Percentiles rank a stretch among this genome's conserved stretches.
These are phyloP conservation scores for Onchidella celtica DNA, from an alignment of 2,888 invertebrate species.

Conservation along the genomic window DNA sequence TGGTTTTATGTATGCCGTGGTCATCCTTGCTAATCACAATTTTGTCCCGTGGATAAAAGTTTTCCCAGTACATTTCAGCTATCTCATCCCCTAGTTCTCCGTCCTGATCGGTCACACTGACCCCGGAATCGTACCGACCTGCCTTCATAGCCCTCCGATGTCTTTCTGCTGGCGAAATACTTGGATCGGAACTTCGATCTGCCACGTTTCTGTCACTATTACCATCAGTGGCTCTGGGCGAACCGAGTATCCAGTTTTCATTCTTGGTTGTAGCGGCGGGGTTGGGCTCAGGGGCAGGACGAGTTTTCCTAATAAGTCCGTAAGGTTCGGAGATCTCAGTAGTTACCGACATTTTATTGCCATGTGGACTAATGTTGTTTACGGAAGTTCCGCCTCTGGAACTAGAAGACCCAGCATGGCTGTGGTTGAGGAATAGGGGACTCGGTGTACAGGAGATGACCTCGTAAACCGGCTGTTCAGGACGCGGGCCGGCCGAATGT, in stretches of 20 bases:
- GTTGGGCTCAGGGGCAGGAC: not conserved
- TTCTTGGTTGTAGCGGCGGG: not conserved
- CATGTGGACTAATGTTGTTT: too few relatives aligned
- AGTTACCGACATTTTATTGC: not conserved
- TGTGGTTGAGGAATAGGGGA: too few relatives aligned
- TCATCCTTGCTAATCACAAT: not conserved
- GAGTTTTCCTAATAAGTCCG: not conserved
- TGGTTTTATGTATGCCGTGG: not conserved
- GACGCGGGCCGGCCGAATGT: too few relatives aligned
- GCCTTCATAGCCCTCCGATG: too few relatives aligned
- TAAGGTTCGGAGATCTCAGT: slow-evolving; percentile 15
- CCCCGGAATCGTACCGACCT: slow-evolving; percentile 4
- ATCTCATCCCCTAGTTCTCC: not conserved
- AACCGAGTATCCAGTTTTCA: not conserved
- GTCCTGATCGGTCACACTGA: not conserved
- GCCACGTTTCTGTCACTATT: too few relatives aligned
- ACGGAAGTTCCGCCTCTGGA: too few relatives aligned
- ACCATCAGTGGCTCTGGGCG: too few relatives aligned
- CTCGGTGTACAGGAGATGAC: too few relatives aligned
- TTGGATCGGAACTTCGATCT: too few relatives aligned
- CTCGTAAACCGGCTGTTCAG: too few relatives aligned
- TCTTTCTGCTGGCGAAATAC: too few relatives aligned
- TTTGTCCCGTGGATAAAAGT: not conserved
- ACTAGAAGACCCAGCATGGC: too few relatives aligned
- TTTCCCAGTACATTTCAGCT: not conserved